Conservation (phyloP, 2,888 invertebrate genomes). For the Lypha dubia region DNA sequence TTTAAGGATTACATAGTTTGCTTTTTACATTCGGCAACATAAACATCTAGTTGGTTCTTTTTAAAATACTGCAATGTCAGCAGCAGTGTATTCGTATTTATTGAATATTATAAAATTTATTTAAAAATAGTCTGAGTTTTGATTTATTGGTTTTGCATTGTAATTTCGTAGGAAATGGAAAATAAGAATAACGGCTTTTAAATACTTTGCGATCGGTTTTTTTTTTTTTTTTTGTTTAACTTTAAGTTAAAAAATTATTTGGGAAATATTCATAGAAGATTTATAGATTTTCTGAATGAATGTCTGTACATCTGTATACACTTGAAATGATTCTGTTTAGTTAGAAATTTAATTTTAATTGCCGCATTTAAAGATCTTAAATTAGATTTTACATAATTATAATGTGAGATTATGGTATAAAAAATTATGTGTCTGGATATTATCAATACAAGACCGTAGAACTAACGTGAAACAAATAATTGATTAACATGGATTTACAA, state of each 20-base stretch:
- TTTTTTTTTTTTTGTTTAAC: no score
- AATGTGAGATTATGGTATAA: no score
- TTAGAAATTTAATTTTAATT: no score
- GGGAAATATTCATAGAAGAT: neutral
- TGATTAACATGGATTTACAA: no score
- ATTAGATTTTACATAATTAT: no score
- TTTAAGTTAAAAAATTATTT: neutral
- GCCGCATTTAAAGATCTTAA: no score
- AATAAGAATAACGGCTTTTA: constrained; percentile 53
- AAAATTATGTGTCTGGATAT: no score
- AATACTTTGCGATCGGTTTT: constrained; percentile 10
- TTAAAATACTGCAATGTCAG: constrained; percentile 15
- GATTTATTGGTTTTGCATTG: constrained; percentile 54
- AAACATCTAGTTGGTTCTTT: neutral
- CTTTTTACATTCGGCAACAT: constrained; percentile 5
- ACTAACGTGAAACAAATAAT: no score
- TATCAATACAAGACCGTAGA: no score
- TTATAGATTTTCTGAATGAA: neutral
- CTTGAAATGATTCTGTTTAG: no score
- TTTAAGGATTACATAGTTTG: constrained; percentile 27
- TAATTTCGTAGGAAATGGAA: constrained; percentile 52
- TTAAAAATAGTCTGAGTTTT: constrained; percentile 43
- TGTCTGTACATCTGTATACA: no score
- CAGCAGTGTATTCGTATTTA: constrained; percentile 4
- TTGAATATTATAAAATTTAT: constrained; percentile 35